Conservation (phyloP, 2,888 invertebrate species). For the Nemotelus nigrinus region DNA sequence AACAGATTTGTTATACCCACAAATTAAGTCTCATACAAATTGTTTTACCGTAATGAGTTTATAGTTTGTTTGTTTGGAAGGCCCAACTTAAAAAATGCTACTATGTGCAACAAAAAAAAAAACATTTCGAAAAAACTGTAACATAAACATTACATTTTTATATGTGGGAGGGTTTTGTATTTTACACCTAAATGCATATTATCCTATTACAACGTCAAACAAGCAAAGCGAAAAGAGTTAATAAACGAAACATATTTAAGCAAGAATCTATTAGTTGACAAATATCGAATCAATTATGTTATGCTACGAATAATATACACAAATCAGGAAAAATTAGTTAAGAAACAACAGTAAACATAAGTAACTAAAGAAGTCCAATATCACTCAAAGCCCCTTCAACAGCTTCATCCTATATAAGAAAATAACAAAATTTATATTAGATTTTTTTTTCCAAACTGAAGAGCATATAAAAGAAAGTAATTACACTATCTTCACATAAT, state of each 20-base stretch:
- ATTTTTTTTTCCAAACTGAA: not conserved
- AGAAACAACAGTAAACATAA: slow-evolving; percentile 43
- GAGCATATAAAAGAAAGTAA: not conserved
- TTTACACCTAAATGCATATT: too few species aligned
- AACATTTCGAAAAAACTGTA: too few species aligned
- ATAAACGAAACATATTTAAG: too few species aligned
- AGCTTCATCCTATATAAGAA: slow-evolving; percentile 82
- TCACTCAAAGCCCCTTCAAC: slow-evolving; percentile 93
- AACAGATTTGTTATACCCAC: too few species aligned
- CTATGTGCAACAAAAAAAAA: too few species aligned
- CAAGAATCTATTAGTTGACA: not conserved
- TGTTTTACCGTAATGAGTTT: too few species aligned
- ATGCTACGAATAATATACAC: not conserved
- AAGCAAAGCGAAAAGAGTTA: too few species aligned
- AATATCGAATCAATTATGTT: not conserved
- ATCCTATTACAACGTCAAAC: too few species aligned
- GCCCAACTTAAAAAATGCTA: too few species aligned
- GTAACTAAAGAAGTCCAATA: slow-evolving; percentile 84
- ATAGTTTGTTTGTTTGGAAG: too few species aligned
- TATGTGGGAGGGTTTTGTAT: not conserved
- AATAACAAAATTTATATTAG: slow-evolving; percentile 26
- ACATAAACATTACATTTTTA: not conserved
- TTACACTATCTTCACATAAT: too few species aligned
- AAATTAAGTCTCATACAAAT: too few species aligned
- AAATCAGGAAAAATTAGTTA: slow-evolving; percentile 37